Base-by-base conservation (phyloP, 2,113 vertebrate species). In the Grammomys surdaster region DNA sequence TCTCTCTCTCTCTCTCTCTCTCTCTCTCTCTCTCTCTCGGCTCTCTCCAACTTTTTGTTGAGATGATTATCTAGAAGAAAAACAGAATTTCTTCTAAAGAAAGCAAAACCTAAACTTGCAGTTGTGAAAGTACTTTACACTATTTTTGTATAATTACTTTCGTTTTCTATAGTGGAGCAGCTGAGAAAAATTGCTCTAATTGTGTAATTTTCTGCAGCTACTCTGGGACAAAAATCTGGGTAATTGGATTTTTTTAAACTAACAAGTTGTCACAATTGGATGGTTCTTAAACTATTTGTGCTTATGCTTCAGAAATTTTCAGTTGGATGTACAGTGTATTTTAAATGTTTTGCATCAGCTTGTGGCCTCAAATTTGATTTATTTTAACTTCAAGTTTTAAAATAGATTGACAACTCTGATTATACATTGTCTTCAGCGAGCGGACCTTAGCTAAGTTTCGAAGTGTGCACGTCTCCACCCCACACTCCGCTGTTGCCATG, bases 281-380 rank as follows among this genome's bases (percentile, higher is more conserved):
- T 97, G 87, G 75, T 98, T 97, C 94, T 98, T 97, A 92, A 96
- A 93, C 22, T 93, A 33, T 96, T 98, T 98, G 88, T 98, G 51
- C 95, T 98, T 96, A 92, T 96, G 95, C 95, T 43, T 97, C 92
- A 88, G 92, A 94, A 97, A 96, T 95, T 93, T 82, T 73, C 36
- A 72, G 63, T 69, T 98, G 75, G 78, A 26, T 97, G 93, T 94
- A 33, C 51, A 95, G 54, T 73, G 14, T 95, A 96, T 97, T 98
- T 98, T 33, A 94, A 98, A 97, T 97, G 94, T 97, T 96, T 97
- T 95, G 73, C 97, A 97, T 97, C 95, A 97, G 93, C 96, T 93
- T 94, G 81, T 97, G 96, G 96, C 96, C 94, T 96, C 87, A 96
- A 97, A 97, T 98, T 96, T 97, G 94, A 98, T 97, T 98, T 97